Evolutionary conservation across 2,113 vertebrate species (phyloP).

Genomic region (Camarhynchus parvulus): DNA sequence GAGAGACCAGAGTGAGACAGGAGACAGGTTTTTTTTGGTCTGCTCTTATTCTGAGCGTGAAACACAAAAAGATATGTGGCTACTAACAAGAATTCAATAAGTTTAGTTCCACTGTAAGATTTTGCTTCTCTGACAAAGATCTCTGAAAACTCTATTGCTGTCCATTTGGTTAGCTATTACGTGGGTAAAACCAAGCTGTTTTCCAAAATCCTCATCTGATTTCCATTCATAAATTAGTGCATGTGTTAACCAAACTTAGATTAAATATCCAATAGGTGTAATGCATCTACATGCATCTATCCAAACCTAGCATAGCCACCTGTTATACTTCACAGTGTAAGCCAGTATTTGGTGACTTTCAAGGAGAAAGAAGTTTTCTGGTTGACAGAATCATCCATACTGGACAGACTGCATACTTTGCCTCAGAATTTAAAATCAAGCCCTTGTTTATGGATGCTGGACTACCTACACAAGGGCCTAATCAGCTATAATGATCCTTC

Average conservation of each 20-base stretch:
- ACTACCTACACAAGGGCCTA: not conserved
- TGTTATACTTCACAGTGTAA: not conserved
- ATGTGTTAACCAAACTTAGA: slow-evolving; percentile 12
- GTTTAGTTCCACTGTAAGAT: not conserved
- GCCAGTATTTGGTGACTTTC: not conserved
- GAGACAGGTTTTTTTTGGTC: slow-evolving; percentile 39
- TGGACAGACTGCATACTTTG: not conserved
- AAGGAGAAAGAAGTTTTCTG: not conserved
- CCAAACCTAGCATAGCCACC: not conserved
- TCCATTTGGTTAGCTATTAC: slow-evolving; percentile 14
- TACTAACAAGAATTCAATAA: not conserved
- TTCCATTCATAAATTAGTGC: slow-evolving; percentile 55
- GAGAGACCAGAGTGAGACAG: slow-evolving; percentile 38
- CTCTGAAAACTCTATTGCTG: not conserved
- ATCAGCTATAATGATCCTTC: not conserved
- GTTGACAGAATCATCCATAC: not conserved
- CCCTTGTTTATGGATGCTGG: not conserved
- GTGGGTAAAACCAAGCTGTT: not conserved
- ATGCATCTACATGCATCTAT: not conserved
- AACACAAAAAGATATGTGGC: slow-evolving; percentile 9
- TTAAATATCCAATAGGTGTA: slow-evolving; percentile 19
- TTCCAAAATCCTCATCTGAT: slow-evolving; percentile 3
- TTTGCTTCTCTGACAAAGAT: not conserved
- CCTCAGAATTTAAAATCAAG: not conserved
- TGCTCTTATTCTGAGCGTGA: slow-evolving; percentile 16